These are phyloP conservation scores for Carduelis carduelis DNA, from an alignment of 2,797 vertebrate genomes.

Conservation along the genomic window DNA sequence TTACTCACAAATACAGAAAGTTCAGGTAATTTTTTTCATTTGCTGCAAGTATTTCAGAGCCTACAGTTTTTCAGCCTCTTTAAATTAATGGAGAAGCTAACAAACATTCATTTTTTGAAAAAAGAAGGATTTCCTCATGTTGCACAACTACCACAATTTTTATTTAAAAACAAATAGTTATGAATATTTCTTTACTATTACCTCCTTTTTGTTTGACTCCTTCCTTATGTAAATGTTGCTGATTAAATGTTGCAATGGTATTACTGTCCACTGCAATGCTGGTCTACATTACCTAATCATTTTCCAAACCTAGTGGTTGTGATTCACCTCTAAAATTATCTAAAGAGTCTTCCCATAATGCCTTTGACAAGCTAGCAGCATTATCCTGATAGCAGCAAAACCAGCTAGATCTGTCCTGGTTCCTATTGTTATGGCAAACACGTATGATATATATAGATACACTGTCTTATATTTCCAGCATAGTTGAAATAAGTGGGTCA, in stretches of 20 bases:
- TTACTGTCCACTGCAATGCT: neutral
- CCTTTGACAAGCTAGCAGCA: neutral
- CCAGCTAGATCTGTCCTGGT: neutral
- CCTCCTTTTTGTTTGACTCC: neutral
- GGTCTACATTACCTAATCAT: neutral
- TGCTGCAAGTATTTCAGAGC: neutral
- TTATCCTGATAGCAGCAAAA: slow-evolving; percentile 22
- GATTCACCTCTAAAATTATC: neutral
- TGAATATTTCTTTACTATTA: neutral
- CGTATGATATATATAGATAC: neutral
- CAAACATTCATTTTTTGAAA: neutral
- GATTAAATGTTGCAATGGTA: neutral
- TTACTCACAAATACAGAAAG: neutral
- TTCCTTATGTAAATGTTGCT: neutral
- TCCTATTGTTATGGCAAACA: neutral
- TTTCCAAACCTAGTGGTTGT: neutral
- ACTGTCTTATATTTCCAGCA: neutral
- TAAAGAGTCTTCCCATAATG: neutral
- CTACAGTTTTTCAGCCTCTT: neutral
- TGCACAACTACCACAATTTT: neutral
- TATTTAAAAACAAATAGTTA: neutral
- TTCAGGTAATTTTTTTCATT: neutral
- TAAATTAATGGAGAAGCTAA: neutral
- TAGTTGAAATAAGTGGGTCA: neutral
- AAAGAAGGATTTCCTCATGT: neutral